A percentile compares a stretch with the other conserved stretches of the same genome.
These are phyloP conservation scores for Eupithecia abbreviata DNA, from an alignment of 2,888 invertebrate genomes.

Conservation along the genomic window DNA sequence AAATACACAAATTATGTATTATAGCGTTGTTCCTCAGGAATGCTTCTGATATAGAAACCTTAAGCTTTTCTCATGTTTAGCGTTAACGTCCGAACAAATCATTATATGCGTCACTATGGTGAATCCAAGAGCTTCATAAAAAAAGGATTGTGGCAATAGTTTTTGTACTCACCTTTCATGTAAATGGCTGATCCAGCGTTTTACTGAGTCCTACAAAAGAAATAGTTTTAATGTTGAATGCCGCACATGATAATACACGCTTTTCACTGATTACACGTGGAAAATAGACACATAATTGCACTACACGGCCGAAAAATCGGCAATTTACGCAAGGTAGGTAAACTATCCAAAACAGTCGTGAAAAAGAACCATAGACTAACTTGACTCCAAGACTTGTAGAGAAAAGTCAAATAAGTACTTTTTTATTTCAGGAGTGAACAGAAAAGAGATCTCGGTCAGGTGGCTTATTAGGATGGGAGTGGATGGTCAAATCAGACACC, in stretches of 20 bases:
- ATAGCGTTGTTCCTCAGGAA: constrained; percentile 57
- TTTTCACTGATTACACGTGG: constrained; percentile 57
- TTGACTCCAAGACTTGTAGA: constrained; percentile 21
- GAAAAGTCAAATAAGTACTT: constrained; percentile 40
- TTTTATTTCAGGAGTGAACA: background rate
- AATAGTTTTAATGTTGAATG: constrained; percentile 62
- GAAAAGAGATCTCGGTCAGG: background rate
- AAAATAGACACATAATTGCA: constrained; percentile 70
- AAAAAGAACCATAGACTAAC: constrained; percentile 78
- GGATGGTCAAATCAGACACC: too few species aligned
- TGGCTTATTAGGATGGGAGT: too few species aligned
- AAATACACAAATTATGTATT: constrained; percentile 66
- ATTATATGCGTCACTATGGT: constrained; percentile 48
- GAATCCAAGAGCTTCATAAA: constrained; percentile 58
- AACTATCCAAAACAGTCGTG: constrained; percentile 84
- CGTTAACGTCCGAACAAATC: constrained; percentile 9
- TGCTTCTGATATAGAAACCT: background rate
- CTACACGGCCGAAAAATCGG: constrained; percentile 76
- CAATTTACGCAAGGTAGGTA: constrained; percentile 79
- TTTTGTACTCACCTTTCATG: constrained; percentile 84
- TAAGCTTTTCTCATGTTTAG: background rate
- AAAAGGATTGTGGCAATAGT: constrained; percentile 71
- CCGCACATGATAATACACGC: constrained; percentile 69
- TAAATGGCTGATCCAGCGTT: constrained; percentile 80
- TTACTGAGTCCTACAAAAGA: constrained; percentile 55